Base-by-base conservation (phyloP, 2,888 invertebrate genomes). In the Yponomeuta sedellus region DNA sequence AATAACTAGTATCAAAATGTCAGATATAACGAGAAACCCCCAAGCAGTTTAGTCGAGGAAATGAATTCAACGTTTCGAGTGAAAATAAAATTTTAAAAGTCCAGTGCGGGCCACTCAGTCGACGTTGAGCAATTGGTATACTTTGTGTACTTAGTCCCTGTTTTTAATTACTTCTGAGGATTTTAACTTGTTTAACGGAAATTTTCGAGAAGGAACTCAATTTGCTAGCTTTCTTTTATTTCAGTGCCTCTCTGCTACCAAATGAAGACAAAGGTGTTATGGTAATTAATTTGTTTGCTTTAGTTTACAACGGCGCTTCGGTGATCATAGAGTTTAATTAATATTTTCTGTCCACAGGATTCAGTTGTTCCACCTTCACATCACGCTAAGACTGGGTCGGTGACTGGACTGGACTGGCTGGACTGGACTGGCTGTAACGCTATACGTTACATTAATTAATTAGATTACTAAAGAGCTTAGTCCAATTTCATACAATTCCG, bases 101-200 rank as follows among this genome's bases (percentile, higher is more conserved):
- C 76, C 72, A 76, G 76, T 68, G 63, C 69, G 72, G 70, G 28
- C 16, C 62, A 59, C 20, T 59, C 25, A 11, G 58, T 64, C 71
- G 86, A 83, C 87, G 77, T 80, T 86, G 86, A 88, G 82, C 80
- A 84, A 88, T 87, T 82, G 82, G 81, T 80, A 76, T 79, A 83
- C 84, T 87, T 86, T 82, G 82, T 79, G 78, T 57, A 64, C 76
- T 82, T 80, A 84, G 83, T 82, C 77, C 71, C 44, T 77, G 76
- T 81, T 84, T 86, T 87, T 86, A 87, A 87, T 88, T 87, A 85
- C 85, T 78, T 77, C 82, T 80, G 77, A 82, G 82, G 71, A 82
- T 81, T 81, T 78, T 77, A 78, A 78, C 77, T 80, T 75, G 71
- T 74, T 44, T 44, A 44, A 64, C 10, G 28, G 25, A 61, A 61